Conservation (phyloP, 2,797 vertebrate genomes). For the Cirrhinus molitorella region DNA sequence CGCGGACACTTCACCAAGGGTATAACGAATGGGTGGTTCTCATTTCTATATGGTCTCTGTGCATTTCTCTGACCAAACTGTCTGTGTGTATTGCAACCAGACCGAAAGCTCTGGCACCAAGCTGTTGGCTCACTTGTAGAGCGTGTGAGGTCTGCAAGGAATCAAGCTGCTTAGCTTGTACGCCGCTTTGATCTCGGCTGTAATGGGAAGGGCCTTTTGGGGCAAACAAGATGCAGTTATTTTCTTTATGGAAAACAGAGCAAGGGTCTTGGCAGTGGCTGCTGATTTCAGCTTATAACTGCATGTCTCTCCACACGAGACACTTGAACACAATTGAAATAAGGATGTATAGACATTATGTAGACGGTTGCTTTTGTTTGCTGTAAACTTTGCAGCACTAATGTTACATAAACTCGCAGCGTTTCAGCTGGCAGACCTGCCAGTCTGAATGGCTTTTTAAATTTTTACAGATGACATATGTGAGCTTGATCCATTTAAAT, state of each 20-base stretch:
- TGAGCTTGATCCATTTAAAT: slow-evolving; percentile 8
- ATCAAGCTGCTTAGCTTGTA: slow-evolving; percentile 62
- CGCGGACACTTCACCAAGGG: slow-evolving; percentile 68
- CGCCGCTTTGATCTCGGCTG: slow-evolving; percentile 65
- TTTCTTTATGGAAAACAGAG: slow-evolving; percentile 60
- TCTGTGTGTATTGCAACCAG: slow-evolving; percentile 68
- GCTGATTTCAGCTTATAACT: slow-evolving; percentile 47
- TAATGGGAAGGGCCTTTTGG: slow-evolving; percentile 57
- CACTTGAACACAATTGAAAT: slow-evolving; percentile 21
- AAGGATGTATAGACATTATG: background rate
- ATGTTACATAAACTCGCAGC: slow-evolving; percentile 9
- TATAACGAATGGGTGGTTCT: slow-evolving; percentile 75
- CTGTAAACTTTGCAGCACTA: background rate
- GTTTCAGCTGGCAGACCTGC: background rate
- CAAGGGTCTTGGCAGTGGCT: slow-evolving; percentile 39
- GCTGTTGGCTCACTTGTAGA: slow-evolving; percentile 70
- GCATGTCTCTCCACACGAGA: background rate
- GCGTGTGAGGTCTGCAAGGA: slow-evolving; percentile 70
- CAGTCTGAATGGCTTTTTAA: slow-evolving; percentile 1
- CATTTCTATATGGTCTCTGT: slow-evolving; percentile 68
- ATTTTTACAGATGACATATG: slow-evolving; percentile 4
- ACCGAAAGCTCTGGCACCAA: slow-evolving; percentile 69
- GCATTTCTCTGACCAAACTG: slow-evolving; percentile 73
- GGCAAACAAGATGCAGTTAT: slow-evolving; percentile 66
- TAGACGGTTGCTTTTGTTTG: background rate